Conservation (phyloP, 2,113 vertebrate species). For the Chaenocephalus aceratus region DNA sequence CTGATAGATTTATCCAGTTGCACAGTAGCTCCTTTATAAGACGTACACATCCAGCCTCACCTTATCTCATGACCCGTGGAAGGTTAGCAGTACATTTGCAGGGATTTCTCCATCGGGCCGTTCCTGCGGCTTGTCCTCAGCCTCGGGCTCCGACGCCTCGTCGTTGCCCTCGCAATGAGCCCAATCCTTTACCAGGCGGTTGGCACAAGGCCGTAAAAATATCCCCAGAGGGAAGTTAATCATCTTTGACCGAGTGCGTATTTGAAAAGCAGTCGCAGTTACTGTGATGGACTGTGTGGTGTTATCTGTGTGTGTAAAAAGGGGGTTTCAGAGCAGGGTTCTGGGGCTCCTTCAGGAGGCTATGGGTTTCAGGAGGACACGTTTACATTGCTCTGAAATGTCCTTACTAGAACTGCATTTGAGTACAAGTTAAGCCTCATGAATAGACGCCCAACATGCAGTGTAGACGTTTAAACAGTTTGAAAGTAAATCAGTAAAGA, state of each 20-base stretch:
- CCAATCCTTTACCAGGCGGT: slow-evolving; percentile 56
- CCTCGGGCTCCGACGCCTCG: slow-evolving; percentile 23
- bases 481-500: slow-evolving; percentile 20
- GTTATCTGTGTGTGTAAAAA: slow-evolving; percentile 4
- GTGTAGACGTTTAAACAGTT: slow-evolving; percentile 22
- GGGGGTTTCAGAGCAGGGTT: slow-evolving; percentile 7
- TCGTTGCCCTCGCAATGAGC: slow-evolving; percentile 49
- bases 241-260: slow-evolving; percentile 55
- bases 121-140: slow-evolving; percentile 14
- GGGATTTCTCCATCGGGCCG: slow-evolving; percentile 40
- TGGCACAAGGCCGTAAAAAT: slow-evolving; percentile 60
- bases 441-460: background rate
- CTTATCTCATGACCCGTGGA: slow-evolving; percentile 55
- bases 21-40: slow-evolving; percentile 64
- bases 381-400: slow-evolving; percentile 51
- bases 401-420: slow-evolving; percentile 6
- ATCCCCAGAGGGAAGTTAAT: slow-evolving; percentile 51
- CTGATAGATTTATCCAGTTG: slow-evolving; percentile 63
- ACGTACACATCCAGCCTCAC: slow-evolving; percentile 58
- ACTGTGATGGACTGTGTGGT: slow-evolving; percentile 54
- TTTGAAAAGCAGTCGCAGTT: slow-evolving; percentile 62
- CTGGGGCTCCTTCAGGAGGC: slow-evolving; percentile 1
- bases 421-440: background rate
- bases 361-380: slow-evolving; percentile 33
- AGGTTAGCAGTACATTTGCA: slow-evolving; percentile 66